A percentile compares a stretch with the other conserved stretches of the same genome.
Evolutionary conservation across 2,888 invertebrate species (phyloP).

Genomic region (Cetonia aurata): DNA sequence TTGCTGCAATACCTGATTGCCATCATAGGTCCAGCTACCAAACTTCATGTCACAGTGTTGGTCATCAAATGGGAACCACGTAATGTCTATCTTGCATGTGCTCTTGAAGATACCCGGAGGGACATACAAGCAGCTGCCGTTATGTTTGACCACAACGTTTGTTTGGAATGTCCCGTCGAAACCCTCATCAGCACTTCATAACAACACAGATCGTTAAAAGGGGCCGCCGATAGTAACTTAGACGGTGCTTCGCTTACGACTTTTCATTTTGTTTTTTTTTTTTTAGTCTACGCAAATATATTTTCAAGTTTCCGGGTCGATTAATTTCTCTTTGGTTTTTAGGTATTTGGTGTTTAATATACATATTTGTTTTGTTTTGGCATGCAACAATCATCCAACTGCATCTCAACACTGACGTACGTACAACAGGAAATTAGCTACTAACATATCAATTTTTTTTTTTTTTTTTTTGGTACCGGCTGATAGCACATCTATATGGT

Average conservation of each 20-base stretch:
- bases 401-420: slow-evolving; percentile 56
- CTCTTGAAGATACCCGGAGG: slow-evolving; percentile 99
- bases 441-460: neutral
- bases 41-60: slow-evolving; percentile 99
- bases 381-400: slow-evolving; percentile 64
- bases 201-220: slow-evolving; percentile 66
- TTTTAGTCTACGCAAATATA: no score
- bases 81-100: slow-evolving; percentile 99
- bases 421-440: slow-evolving; percentile 53
- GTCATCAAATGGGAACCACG: slow-evolving; percentile 99
- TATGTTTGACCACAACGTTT: slow-evolving; percentile 98
- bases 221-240: slow-evolving; percentile 50
- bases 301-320: slow-evolving; percentile 47
- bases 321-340: neutral
- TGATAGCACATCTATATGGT: neutral
- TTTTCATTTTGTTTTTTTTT: slow-evolving; percentile 5
- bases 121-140: slow-evolving; percentile 99
- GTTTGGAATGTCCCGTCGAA: slow-evolving; percentile 99
- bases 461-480: slow-evolving; percentile 17
- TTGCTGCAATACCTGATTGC: slow-evolving; percentile 84
- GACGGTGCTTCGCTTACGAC: slow-evolving; percentile 53
- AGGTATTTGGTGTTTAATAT: slow-evolving; percentile 24
- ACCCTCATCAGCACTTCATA: slow-evolving; percentile 97
- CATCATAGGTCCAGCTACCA: slow-evolving; percentile 99
- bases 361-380: slow-evolving; percentile 30